Evolutionary conservation across 2,888 invertebrate species (phyloP).

Genomic region (Zhuqinia jingwanae): DNA sequence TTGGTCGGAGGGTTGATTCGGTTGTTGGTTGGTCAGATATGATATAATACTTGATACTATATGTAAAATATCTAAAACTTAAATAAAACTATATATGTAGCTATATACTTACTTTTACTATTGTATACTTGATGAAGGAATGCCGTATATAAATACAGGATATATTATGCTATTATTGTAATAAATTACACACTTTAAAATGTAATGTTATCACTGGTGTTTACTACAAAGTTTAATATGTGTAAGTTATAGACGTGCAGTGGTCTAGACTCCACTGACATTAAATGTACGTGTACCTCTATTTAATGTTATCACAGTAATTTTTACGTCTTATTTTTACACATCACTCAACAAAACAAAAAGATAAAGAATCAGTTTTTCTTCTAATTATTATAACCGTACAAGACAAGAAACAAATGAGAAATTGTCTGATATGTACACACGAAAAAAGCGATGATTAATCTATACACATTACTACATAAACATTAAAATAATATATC

Average conservation of each 20-base stretch:
- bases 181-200: constrained; percentile 58
- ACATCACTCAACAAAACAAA: constrained; percentile 67
- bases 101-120: constrained; percentile 60
- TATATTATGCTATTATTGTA: constrained; percentile 44
- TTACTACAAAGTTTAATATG: constrained; percentile 30
- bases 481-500: too few species aligned
- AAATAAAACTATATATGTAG: constrained; percentile 16
- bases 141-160: constrained; percentile 8
- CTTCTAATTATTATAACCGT: constrained; percentile 56
- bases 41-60: constrained; percentile 16
- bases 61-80: constrained; percentile 55
- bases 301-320: constrained; percentile 74
- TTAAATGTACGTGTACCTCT: constrained; percentile 69
- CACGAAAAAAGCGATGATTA: constrained; percentile 60
- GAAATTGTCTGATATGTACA: constrained; percentile 57
- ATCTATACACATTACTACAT: constrained; percentile 57
- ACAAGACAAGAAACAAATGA: constrained; percentile 41
- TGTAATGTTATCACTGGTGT: constrained; percentile 68
- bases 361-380: constrained; percentile 63
- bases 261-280: constrained; percentile 48
- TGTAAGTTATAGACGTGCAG: background rate
- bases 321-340: constrained; percentile 76
- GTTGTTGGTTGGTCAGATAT: constrained; percentile 48
- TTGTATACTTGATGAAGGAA: constrained; percentile 51
- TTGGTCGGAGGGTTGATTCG: constrained; percentile 57